phyloP scores from a whole-genome alignment of 2,888 invertebrate genomes.

The Brachycybe producta region DNA sequence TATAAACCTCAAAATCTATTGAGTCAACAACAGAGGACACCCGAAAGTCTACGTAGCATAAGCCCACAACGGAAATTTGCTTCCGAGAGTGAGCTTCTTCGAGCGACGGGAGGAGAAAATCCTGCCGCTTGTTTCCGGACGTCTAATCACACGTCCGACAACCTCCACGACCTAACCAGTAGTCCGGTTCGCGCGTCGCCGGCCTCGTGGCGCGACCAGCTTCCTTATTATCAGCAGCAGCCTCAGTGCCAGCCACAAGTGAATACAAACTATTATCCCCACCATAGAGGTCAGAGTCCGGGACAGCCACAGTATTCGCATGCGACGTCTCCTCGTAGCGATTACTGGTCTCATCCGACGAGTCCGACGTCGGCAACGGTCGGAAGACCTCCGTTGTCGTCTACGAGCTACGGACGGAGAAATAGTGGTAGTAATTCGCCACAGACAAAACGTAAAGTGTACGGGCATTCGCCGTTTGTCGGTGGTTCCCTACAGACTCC shows the following conservation, averaged over 20 bases:
- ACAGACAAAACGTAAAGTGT: constrained; percentile 42
- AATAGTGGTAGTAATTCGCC: constrained; percentile 50
- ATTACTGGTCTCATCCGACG: constrained; percentile 56
- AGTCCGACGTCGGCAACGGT: constrained; percentile 46
- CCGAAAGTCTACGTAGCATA: constrained; percentile 30
- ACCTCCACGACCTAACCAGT: constrained; percentile 74
- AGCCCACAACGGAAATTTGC: constrained; percentile 65
- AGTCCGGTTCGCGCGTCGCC: constrained; percentile 44
- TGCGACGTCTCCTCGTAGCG: constrained; percentile 7
- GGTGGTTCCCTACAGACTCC: constrained; percentile 24
- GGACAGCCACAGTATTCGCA: background rate
- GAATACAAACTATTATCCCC: background rate
- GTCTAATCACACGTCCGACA: constrained; percentile 40
- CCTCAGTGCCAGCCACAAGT: background rate
- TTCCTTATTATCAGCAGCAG: constrained; percentile 6
- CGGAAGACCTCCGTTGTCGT: constrained; percentile 38
- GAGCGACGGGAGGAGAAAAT: constrained; percentile 36
- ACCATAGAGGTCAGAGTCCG: constrained; percentile 1
- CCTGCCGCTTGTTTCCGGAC: constrained; percentile 37
- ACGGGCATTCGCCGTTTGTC: constrained; percentile 30
- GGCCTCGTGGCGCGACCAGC: constrained; percentile 63
- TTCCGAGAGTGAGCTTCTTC: constrained; percentile 66
- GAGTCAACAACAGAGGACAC: constrained; percentile 14
- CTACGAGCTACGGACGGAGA: background rate
- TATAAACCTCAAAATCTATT: constrained; percentile 15